phyloP scores from a whole-genome alignment of 2,113 vertebrate genomes.

The Pelvicachromis taeniatus region DNA sequence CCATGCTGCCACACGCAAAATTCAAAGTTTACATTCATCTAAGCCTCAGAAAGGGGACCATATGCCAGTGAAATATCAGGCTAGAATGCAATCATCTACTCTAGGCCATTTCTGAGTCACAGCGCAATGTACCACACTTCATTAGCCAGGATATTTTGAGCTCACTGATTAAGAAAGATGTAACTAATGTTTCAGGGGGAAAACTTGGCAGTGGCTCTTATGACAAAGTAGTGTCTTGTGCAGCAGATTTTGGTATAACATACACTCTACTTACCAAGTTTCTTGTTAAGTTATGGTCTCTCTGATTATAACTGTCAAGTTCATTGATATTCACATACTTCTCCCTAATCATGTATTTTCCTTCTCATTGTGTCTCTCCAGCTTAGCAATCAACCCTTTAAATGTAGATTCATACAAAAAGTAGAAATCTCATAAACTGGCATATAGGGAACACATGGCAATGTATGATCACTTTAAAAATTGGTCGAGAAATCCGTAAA shows the following conservation, averaged over 20 bases:
- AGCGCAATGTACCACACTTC: slow-evolving; percentile 42
- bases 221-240: slow-evolving; percentile 26
- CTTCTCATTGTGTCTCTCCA: neutral
- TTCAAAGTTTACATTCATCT: slow-evolving; percentile 32
- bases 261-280: slow-evolving; percentile 1
- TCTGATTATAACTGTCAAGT: slow-evolving; percentile 32
- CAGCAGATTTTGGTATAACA: slow-evolving; percentile 25
- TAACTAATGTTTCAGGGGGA: slow-evolving; percentile 26
- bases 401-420: neutral
- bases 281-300: slow-evolving; percentile 17
- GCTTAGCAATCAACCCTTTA: slow-evolving; percentile 17
- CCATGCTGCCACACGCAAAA: neutral
- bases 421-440: neutral
- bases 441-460: neutral
- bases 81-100: slow-evolving; percentile 44
- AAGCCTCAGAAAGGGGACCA: neutral
- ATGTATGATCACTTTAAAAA: slow-evolving; percentile 13
- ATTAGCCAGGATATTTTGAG: slow-evolving; percentile 55
- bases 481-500: neutral
- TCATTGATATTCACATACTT: neutral
- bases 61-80: slow-evolving; percentile 33
- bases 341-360: slow-evolving; percentile 8
- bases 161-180: slow-evolving; percentile 52
- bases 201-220: slow-evolving; percentile 28
- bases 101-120: slow-evolving; percentile 44